phyloP scores from a whole-genome alignment of 2,113 vertebrate species.

The Gymnogyps californianus region DNA sequence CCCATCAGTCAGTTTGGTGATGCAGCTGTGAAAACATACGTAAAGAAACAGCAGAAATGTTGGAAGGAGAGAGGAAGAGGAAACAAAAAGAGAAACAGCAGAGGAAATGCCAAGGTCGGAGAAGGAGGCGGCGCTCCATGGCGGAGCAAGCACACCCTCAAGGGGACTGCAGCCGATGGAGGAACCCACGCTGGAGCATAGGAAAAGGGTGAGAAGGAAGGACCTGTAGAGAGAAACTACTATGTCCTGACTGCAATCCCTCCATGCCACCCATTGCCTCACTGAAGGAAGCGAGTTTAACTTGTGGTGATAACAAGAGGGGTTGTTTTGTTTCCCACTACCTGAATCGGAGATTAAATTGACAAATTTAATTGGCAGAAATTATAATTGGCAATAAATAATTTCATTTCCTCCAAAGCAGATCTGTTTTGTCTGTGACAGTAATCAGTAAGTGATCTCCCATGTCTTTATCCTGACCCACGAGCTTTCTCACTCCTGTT shows the following conservation, averaged over 20 bases:
- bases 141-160: not conserved
- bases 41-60: not conserved
- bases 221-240: not conserved
- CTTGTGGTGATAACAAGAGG: not conserved
- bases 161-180: not conserved
- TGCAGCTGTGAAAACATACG: not conserved
- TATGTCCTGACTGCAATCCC: not conserved
- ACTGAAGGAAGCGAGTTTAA: not conserved
- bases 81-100: not conserved
- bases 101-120: rapidly evolving
- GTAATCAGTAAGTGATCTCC: not conserved
- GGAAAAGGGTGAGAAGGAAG: not conserved
- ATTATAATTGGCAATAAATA: not conserved
- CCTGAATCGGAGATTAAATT: not conserved
- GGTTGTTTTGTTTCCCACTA: not conserved
- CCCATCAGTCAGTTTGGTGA: no score
- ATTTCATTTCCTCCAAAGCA: not conserved
- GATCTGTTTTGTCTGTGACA: not conserved
- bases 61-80: not conserved
- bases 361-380: not conserved
- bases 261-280: not conserved
- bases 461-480: not conserved
- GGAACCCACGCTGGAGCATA: rapidly evolving
- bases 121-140: not conserved
- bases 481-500: not conserved